Evolutionary conservation across 2,797 vertebrate genomes (phyloP), one percentile per base, ranked within the genome.

Genomic region (Todus mexicanus): DNA sequence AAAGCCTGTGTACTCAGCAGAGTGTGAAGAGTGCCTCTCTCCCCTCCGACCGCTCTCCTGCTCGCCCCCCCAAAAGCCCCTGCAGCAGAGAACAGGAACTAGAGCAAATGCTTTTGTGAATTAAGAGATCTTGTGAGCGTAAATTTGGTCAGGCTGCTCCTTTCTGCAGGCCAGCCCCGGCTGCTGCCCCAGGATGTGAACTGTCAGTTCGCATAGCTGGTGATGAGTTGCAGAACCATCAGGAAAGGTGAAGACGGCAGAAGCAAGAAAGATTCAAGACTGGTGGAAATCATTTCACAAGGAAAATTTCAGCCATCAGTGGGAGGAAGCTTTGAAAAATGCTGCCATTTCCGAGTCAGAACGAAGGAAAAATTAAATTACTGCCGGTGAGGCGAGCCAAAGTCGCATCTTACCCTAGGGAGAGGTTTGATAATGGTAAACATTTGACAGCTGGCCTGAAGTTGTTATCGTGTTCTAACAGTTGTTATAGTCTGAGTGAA

Each of bases 21-120:
- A 98, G 98, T 98, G 98, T 98, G 98, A 98, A 98, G 98, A 97
- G 97, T 96, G 96, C 94, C 96, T 96, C 97, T 97, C 96, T 95
- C 97, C 97, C 97, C 96, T 95, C 96, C 86, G 73, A 97, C 95
- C 93, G 59, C 96, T 97, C 97, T 97, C 98, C 96, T 89, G 94
- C 92, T 91, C 93, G 78, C 94, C 97, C 87, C 96, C 94, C 87
- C 71, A 88, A 93, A 95, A 98, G 98, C 97, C 98, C 98, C 98
- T 98, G 97, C 97, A 98, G 98, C 98, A 92, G 96, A 97, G 98
- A 98, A 97, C 98, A 98, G 98, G 98, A 99, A 99, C 98, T 99
- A 97, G 98, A 99, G 99, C 99, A 99, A 99, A 99, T 98, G 98
- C 98, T 98, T 99, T 99, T 98, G 98, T 98, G 98, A 99, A 99